Conservation (phyloP, 2,797 vertebrate species). For the Rhynchonycteris naso region DNA sequence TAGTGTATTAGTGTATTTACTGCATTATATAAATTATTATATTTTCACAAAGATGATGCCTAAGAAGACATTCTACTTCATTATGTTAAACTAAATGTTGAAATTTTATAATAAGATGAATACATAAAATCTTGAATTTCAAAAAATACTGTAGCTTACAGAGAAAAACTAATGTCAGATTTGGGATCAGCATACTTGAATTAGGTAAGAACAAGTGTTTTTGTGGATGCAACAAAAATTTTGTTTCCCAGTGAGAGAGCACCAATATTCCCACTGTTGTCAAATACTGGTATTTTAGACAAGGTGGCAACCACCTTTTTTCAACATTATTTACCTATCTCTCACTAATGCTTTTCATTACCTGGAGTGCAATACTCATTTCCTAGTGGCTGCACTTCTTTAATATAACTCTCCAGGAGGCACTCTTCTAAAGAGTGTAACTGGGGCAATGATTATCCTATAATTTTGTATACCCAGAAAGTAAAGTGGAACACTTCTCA, state of each 20-base stretch:
- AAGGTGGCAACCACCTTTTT: neutral
- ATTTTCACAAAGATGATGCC: too few species aligned
- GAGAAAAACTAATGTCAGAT: too few species aligned
- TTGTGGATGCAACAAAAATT: too few species aligned
- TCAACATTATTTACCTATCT: neutral
- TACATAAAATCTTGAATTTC: too few species aligned
- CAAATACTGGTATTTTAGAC: neutral
- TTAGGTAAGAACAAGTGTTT: too few species aligned
- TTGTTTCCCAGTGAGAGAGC: neutral
- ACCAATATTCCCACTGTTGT: neutral
- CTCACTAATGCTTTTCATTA: neutral
- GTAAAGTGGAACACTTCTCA: neutral
- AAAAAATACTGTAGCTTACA: too few species aligned
- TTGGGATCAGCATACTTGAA: too few species aligned
- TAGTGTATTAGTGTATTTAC: too few species aligned
- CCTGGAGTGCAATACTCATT: neutral
- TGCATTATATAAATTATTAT: too few species aligned
- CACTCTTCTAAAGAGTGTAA: rapidly evolving
- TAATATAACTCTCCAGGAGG: neutral
- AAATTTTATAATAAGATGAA: too few species aligned
- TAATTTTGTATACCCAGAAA: neutral
- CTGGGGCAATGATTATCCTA: neutral
- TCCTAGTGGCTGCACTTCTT: neutral
- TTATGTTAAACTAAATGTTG: too few species aligned
- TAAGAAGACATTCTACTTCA: too few species aligned